These are phyloP conservation scores for Acrossocheilus fasciatus DNA, from an alignment of 2,797 vertebrate genomes.

Conservation along the genomic window DNA sequence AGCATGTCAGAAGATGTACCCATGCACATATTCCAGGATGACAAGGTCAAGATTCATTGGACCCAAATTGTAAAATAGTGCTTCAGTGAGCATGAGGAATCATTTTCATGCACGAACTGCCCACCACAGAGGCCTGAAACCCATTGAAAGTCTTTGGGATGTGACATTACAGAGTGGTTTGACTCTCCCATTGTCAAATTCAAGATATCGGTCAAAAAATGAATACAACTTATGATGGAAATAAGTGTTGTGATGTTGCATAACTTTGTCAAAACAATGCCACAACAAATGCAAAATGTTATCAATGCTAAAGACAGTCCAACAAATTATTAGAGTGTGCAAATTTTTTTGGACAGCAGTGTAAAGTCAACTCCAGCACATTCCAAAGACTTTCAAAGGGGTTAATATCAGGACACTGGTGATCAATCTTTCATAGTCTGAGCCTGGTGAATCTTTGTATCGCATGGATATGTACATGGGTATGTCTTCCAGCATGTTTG, in stretches of 20 bases:
- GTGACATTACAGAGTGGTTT: background rate
- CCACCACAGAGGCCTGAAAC: background rate
- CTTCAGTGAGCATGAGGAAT: background rate
- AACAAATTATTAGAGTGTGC: background rate
- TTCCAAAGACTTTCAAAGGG: background rate
- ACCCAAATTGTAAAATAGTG: background rate
- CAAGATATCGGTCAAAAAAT: background rate
- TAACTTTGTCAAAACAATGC: background rate
- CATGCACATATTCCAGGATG: background rate
- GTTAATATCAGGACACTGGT: background rate
- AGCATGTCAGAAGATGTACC: background rate
- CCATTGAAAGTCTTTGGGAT: background rate
- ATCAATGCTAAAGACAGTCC: background rate
- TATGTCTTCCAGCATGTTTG: background rate
- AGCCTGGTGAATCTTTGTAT: background rate
- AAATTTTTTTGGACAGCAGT: background rate
- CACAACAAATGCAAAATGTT: background rate
- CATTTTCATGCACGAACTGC: background rate
- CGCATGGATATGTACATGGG: background rate
- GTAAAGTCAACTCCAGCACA: background rate
- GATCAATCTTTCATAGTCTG: background rate
- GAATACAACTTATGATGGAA: background rate
- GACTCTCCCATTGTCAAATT: background rate
- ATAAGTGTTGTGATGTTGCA: background rate
- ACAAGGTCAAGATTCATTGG: background rate